A percentile compares a stretch with the other conserved stretches of the same genome.
These are phyloP conservation scores for Poecile atricapillus DNA, from an alignment of 2,113 vertebrate genomes.

Conservation along the genomic window DNA sequence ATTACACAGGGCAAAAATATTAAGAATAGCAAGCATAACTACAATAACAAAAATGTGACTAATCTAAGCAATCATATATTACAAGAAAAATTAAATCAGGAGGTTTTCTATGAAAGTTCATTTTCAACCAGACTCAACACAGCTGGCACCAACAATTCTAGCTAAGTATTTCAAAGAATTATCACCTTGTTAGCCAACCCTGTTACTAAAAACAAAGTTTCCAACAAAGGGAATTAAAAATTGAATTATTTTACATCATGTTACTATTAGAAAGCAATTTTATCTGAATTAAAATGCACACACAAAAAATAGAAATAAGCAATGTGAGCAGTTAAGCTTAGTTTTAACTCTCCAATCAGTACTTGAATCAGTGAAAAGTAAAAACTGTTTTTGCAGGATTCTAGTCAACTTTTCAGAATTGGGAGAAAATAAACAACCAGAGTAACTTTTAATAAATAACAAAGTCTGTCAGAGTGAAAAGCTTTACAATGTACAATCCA, in stretches of 20 bases:
- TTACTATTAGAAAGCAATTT: neutral
- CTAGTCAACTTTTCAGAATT: neutral
- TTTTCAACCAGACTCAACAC: neutral
- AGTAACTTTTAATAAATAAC: neutral
- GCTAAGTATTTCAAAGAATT: neutral
- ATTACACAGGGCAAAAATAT: neutral
- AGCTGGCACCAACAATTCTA: neutral
- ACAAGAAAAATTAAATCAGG: neutral
- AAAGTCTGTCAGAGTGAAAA: neutral
- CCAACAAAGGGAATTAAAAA: neutral
- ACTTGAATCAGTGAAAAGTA: neutral
- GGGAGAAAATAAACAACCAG: neutral
- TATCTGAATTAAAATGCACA: neutral
- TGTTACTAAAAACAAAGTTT: neutral
- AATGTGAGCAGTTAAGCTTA: neutral
- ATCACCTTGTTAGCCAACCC: neutral
- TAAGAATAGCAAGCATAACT: neutral
- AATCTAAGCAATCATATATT: neutral
- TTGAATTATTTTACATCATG: neutral
- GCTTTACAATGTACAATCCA: neutral
- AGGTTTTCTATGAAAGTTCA: neutral
- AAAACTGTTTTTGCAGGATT: neutral
- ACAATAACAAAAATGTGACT: fast-evolving
- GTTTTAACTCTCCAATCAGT: neutral
- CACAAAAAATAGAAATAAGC: neutral